Base-by-base conservation (phyloP, 1,140 invertebrate species). In the Eubasilissa regina region DNA sequence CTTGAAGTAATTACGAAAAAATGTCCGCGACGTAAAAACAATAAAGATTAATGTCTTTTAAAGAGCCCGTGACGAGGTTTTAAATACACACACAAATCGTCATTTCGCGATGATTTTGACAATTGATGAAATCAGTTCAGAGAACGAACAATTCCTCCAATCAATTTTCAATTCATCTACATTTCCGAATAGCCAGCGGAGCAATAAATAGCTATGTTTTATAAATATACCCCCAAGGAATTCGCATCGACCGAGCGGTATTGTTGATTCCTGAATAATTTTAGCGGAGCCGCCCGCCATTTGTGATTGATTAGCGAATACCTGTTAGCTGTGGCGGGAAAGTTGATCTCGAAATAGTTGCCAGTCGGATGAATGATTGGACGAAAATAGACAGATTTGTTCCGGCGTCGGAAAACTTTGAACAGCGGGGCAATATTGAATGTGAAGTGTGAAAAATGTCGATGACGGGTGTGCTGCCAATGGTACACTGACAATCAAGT, bases 291-390 rank as follows among this genome's bases (percentile, higher is more conserved):
- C 25, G n/a, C 9, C 48, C 48, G 48, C 48, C 48, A 51, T 51
- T 51, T 51, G 25, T 58, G n/a, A 62, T 62, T 35, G 58, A 15
- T 58, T 19, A 12, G n/a, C 17, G 58, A 21, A 62, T 25, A 62
- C 58, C 58, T 62, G 58, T 9, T 3, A 68, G 48, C 43, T 17
- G 43, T 15, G 25, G 64, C n/a, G 64, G 64, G 15, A 70, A 48
- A 48, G 4, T 51, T 10, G 15, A 3, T 70, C 15, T 45, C 15
- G 45, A 70, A 70, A 70, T 70, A 70, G 45, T 70, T 70, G 45
- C 66, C 66, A 70, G 66, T 70, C n/a, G 44, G 7, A 70, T 70
- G 66, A 48, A 70, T 70, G 66, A 70, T 70, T 51, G 10, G 66
- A 19, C 45, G 44, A 0, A 68, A 68, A 68, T 68, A 68, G 64